These are phyloP conservation scores for Troglohyphantes excavatus DNA, from an alignment of 2,888 invertebrate species.

Conservation along the genomic window DNA sequence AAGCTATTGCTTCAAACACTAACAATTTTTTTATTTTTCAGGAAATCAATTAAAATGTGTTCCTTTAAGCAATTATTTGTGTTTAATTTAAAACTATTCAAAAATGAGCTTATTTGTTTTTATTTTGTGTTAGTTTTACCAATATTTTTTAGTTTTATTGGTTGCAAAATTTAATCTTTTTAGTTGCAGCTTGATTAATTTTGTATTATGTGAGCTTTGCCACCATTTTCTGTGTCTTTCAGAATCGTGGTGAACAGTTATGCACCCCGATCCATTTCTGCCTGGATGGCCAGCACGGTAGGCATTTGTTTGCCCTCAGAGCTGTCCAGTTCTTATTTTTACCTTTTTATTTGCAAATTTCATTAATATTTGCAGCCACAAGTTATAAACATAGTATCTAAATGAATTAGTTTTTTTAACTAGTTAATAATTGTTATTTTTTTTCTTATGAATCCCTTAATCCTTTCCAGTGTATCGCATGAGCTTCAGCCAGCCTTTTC, in stretches of 20 bases:
- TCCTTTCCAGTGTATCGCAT: slow-evolving; percentile 89
- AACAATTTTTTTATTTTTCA: no score
- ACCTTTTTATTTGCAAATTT: background rate
- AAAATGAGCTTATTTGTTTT: no score
- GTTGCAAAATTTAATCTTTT: background rate
- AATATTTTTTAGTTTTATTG: background rate
- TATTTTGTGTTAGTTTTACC: no score
- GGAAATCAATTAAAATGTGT: no score
- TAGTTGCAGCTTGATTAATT: background rate
- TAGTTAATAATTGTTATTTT: background rate
- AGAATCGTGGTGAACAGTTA: slow-evolving; percentile 39
- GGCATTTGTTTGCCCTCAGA: slow-evolving; percentile 42
- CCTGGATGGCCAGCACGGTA: slow-evolving; percentile 64
- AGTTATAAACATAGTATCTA: no score
- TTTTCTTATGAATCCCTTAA: background rate
- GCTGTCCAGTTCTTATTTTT: slow-evolving; percentile 41
- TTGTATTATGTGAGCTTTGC: background rate
- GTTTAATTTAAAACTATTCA: no score
- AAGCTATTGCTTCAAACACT: no score
- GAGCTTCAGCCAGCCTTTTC: slow-evolving; percentile 95
- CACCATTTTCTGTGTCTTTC: slow-evolving; percentile 64
- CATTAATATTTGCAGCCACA: background rate
- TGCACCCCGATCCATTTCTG: background rate
- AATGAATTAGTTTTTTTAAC: background rate
- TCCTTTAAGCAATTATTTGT: no score